A percentile compares a stretch with the other conserved stretches of the same genome.
These are phyloP conservation scores for Hoplostethus atlanticus DNA, from an alignment of 2,797 vertebrate species.

Conservation along the genomic window DNA sequence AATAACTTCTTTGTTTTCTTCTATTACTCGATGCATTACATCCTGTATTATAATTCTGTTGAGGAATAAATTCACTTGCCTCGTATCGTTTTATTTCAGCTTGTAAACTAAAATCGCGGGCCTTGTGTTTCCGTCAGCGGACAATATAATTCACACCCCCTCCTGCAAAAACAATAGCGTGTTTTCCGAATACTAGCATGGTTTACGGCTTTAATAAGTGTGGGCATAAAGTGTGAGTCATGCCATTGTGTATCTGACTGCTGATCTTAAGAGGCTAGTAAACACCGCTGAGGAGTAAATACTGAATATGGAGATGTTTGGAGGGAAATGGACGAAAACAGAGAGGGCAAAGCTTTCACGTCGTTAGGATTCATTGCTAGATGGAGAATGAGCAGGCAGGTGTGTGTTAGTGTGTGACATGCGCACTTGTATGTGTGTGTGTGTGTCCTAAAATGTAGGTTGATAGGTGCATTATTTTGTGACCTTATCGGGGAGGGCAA, in stretches of 20 bases:
- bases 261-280: slow-evolving; percentile 17
- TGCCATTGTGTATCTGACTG: slow-evolving; percentile 14
- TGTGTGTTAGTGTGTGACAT: slow-evolving; percentile 48
- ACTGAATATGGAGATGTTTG: slow-evolving; percentile 21
- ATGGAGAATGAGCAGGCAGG: slow-evolving; percentile 45
- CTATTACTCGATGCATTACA: slow-evolving; percentile 45
- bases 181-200: slow-evolving; percentile 39
- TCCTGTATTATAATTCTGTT: slow-evolving; percentile 42
- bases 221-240: slow-evolving; percentile 40
- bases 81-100: slow-evolving; percentile 49
- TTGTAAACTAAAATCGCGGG: slow-evolving; percentile 49
- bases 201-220: slow-evolving; percentile 68
- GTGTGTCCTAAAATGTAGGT: slow-evolving; percentile 11
- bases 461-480: slow-evolving; percentile 29
- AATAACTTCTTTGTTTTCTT: slow-evolving; percentile 50
- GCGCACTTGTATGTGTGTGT: slow-evolving; percentile 22
- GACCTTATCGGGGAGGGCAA: slow-evolving; percentile 5
- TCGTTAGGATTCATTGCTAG: slow-evolving; percentile 36
- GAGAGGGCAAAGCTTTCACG: slow-evolving; percentile 13
- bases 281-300: slow-evolving; percentile 46
- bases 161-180: slow-evolving; percentile 19
- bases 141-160: slow-evolving; percentile 29
- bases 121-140: slow-evolving; percentile 9
- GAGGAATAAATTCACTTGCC: slow-evolving; percentile 39
- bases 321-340: slow-evolving; percentile 23